Percentiles rank a stretch among this genome's conserved stretches.
Evolutionary conservation across 2,113 vertebrate species (phyloP).

Genomic region (Daphoenositta chrysoptera): DNA sequence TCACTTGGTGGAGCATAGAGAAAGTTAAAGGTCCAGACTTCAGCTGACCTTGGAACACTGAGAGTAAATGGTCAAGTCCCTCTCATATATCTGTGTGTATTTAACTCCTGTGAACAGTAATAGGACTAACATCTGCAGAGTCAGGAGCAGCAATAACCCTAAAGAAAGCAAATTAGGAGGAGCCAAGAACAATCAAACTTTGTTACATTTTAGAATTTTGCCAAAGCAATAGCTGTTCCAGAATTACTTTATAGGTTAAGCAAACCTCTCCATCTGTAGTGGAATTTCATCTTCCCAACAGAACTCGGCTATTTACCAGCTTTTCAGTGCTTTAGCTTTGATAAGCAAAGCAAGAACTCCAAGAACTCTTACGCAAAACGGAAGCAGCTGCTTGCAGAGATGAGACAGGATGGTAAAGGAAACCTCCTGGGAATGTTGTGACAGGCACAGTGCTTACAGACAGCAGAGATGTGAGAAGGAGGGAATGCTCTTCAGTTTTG

Average conservation of each 20-base stretch:
- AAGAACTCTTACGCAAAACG: neutral
- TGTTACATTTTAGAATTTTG: constrained; percentile 25
- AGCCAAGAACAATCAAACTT: constrained; percentile 55
- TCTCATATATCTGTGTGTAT: constrained; percentile 8
- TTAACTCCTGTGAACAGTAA: constrained; percentile 38
- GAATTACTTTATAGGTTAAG: constrained; percentile 52
- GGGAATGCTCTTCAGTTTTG: neutral
- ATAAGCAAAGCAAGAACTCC: neutral
- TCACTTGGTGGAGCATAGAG: constrained; percentile 51
- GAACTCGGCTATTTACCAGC: neutral
- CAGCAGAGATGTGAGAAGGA: neutral
- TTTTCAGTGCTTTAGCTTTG: neutral
- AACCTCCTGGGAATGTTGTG: neutral
- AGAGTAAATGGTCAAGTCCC: constrained; percentile 28
- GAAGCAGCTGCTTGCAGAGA: constrained; percentile 49
- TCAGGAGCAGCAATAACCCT: constrained; percentile 15
- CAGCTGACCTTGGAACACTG: constrained; percentile 49
- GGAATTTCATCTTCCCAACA: constrained; percentile 22
- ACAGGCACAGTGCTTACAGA: neutral
- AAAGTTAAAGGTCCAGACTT: constrained; percentile 57
- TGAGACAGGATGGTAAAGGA: neutral
- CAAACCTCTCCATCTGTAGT: constrained; percentile 40
- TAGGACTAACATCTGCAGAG: constrained; percentile 16
- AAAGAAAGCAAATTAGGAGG: constrained; percentile 45
- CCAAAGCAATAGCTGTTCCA: constrained; percentile 33